phyloP scores from a whole-genome alignment of 1,140 invertebrate genomes.

The Cryptotermes secundus region DNA sequence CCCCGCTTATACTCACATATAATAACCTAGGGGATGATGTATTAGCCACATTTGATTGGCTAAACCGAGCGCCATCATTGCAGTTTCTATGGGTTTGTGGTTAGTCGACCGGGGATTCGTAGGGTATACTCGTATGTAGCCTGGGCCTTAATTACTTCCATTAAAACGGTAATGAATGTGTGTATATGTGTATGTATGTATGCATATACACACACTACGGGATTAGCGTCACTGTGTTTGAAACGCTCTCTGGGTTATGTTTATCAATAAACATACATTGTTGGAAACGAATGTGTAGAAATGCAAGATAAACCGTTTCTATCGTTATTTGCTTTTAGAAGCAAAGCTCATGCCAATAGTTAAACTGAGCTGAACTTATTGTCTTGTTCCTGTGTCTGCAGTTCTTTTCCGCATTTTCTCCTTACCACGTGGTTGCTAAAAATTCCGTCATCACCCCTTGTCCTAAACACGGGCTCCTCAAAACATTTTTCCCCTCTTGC shows the following conservation, averaged over 20 bases:
- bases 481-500: too few relatives aligned
- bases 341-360: too few relatives aligned
- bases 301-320: not conserved
- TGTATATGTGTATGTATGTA: not conserved
- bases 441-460: too few relatives aligned
- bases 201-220: not conserved
- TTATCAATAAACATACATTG: constrained; percentile 13
- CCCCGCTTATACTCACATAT: not conserved
- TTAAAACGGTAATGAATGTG: constrained; percentile 19
- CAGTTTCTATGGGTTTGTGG: constrained; percentile 15
- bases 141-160: constrained; percentile 5
- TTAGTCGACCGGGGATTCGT: not conserved
- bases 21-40: constrained; percentile 19
- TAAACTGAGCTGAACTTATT: too few relatives aligned
- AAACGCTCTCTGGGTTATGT: not conserved
- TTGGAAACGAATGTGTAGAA: not conserved
- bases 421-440: too few relatives aligned
- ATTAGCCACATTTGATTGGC: constrained; percentile 19
- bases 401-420: too few relatives aligned
- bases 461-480: too few relatives aligned
- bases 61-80: constrained; percentile 14
- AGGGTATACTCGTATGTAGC: not conserved
- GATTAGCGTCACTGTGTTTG: not conserved
- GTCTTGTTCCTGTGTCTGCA: too few relatives aligned
- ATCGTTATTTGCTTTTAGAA: too few relatives aligned